Percentiles rank a stretch among this genome's conserved stretches.
Conservation (phyloP, 1,140 invertebrate genomes). For the Lordiphosa collinella region DNA sequence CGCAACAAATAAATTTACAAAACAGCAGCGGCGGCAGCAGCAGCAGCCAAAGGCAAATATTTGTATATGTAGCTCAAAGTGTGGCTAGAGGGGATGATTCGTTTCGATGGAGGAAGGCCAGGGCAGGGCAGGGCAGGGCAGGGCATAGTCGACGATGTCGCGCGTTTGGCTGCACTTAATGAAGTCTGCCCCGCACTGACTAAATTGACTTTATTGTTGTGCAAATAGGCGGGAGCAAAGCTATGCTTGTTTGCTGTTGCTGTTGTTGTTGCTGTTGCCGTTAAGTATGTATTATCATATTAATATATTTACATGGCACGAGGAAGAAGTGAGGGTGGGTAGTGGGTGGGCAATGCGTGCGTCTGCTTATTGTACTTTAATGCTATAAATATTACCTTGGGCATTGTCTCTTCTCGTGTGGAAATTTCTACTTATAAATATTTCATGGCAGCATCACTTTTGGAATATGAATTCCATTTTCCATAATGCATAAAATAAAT, state of each 20-base stretch:
- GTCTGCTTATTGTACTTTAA: conserved; percentile 55
- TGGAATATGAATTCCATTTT: conserved; percentile 68
- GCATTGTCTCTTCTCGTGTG: conserved; percentile 18
- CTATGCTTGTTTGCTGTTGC: background rate
- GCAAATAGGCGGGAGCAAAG: conserved; percentile 58
- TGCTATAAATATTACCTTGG: conserved; percentile 70
- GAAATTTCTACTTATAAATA: conserved; percentile 53
- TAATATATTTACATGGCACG: conserved; percentile 59
- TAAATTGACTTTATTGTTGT: conserved; percentile 75
- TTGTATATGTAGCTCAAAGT: conserved; percentile 42
- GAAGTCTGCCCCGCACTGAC: conserved; percentile 51
- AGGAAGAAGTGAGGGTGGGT: background rate
- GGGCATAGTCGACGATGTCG: conserved; percentile 46
- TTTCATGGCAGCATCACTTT: conserved; percentile 42
- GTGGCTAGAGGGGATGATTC: conserved; percentile 5
- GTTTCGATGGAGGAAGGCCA: background rate
- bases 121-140: conserved; percentile 1
- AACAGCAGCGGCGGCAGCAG: background rate
- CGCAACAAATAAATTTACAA: conserved; percentile 61
- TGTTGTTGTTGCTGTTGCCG: conserved; percentile 22
- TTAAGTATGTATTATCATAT: conserved; percentile 75
- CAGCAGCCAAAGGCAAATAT: conserved; percentile 27
- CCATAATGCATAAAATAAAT: conserved; percentile 56
- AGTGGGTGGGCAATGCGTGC: conserved; percentile 38
- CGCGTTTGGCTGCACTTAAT: conserved; percentile 67